Base-by-base conservation (phyloP, 2,797 vertebrate genomes). In the Vultur gryphus region DNA sequence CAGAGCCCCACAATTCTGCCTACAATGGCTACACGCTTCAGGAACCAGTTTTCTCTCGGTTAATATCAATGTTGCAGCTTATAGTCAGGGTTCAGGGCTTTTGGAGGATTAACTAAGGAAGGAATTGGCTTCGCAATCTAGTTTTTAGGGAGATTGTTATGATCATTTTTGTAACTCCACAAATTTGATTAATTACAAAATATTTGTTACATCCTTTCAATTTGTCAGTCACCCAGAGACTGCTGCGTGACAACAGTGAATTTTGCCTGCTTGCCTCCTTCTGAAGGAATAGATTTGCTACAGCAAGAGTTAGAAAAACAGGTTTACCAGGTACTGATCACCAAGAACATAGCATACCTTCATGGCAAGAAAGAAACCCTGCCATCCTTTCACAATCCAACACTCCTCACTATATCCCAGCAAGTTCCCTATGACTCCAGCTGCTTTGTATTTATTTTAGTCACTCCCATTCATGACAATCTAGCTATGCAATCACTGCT, bases 371-470 rank as follows among this genome's bases (percentile, higher is more conserved):
- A 67, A 67, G 33, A 64, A 94, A 39, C 1, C 0, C 61, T 59
- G 2, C 35, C 5, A 55, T 54, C 25, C 35, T 69, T 65, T 43
- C 8, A 26, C 29, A 18, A n/a, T 15, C 39, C 54, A 58, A 4
- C 7, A 3, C 7, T n/a, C 25, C 14, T 59, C 55, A 70, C 23
- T 26, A 11, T 29, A 5, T 29, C 44, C 35, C 33, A 67, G 12
- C 24, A 41, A 2, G 5, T 25, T 70, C 20, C 31, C 51, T 9
- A 0, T 29, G 5, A 11, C 31, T 57, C 4, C 61, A 79, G 21
- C n/a, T 91, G 66, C 51, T 92, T 69, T 85, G 18, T 71, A 55
- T 79, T 84, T 94, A n/a, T 59, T 87, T 80, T 41, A 66, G 88
- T 76, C 39, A 16, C 44, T 37, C 84, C 67, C 64, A 33, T 76